phyloP scores from a whole-genome alignment of 1,140 invertebrate species.

The Drosophila erecta region DNA sequence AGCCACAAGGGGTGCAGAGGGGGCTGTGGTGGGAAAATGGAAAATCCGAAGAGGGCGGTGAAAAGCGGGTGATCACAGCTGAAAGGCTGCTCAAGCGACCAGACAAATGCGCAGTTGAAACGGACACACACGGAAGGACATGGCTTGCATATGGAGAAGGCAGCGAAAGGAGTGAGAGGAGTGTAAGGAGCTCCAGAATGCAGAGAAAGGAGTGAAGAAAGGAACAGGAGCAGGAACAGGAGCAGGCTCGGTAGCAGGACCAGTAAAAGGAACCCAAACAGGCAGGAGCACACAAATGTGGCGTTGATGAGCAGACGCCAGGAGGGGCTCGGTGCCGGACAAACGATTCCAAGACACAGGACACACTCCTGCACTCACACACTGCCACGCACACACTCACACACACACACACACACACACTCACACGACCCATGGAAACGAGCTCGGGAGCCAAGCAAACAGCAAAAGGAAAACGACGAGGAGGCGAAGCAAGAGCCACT shows the following conservation, averaged over 20 bases:
- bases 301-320: slow-evolving; percentile 72
- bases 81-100: slow-evolving; percentile 79
- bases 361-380: slow-evolving; percentile 37
- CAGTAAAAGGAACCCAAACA: neutral
- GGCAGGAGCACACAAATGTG: slow-evolving; percentile 63
- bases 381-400: slow-evolving; percentile 17
- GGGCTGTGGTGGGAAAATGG: slow-evolving; percentile 1
- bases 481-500: slow-evolving; percentile 18
- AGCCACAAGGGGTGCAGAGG: slow-evolving; percentile 6
- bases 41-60: slow-evolving; percentile 17
- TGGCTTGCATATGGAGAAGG: slow-evolving; percentile 25
- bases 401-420: slow-evolving; percentile 15
- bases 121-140: slow-evolving; percentile 52
- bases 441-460: slow-evolving; percentile 47
- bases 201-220: slow-evolving; percentile 3
- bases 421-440: neutral
- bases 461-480: slow-evolving; percentile 46
- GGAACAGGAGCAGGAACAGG: neutral
- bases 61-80: slow-evolving; percentile 48
- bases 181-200: slow-evolving; percentile 14
- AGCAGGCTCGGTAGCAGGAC: slow-evolving; percentile 3
- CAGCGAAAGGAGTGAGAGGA: slow-evolving; percentile 36
- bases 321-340: slow-evolving; percentile 53
- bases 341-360: slow-evolving; percentile 54
- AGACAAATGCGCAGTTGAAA: slow-evolving; percentile 76